Base-by-base conservation (phyloP, 1,140 invertebrate species). In the Drosophila navojoa region DNA sequence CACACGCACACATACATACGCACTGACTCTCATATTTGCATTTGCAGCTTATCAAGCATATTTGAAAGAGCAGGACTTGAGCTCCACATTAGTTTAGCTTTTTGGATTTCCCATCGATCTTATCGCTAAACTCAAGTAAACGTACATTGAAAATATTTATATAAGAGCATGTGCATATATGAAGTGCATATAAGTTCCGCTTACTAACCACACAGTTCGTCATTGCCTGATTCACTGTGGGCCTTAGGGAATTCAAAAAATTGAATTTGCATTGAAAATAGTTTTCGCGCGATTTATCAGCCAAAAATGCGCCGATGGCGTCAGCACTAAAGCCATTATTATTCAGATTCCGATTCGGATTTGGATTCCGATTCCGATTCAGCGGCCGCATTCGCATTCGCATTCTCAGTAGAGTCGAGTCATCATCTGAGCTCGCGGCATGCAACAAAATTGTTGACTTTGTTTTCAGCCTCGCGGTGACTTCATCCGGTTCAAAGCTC, bases 401-500 rank as follows among this genome's bases (percentile, higher is more conserved):
- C 13, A 32, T 5, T 11, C 16, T 0, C 32, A 25, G 2, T 25
- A 13, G 15, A 7, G 49, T 13, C 27, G 52, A 40, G 60, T 55
- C 61, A 58, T 64, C 60, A 58, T 25, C 61, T 25, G 19, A 27
- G 53, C 47, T 45, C 42, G 54, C 15, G 35, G 69, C 50, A 29
- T 53, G 32, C 50, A 64, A 57, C 44, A 44, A 64, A 38, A 53
- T 19, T 22, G 50, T 44, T 40, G 42, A 35, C 40, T 60, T 40
- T 62, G 49, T 63, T 27, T n/a, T 52, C 11, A 11, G 22, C 3
- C 25, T 19, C 27, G 10, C 60, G 55, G 50, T 69, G 70, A 81
- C 66, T 85, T 75, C 66, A 81, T 64, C 47, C 50, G 49, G 61
- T n/a, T 53, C 32, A 63, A 38, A 58, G 45, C 40, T 71, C 52